phyloP scores from a whole-genome alignment of 2,797 vertebrate genomes.

The Arnoldichthys spilopterus region DNA sequence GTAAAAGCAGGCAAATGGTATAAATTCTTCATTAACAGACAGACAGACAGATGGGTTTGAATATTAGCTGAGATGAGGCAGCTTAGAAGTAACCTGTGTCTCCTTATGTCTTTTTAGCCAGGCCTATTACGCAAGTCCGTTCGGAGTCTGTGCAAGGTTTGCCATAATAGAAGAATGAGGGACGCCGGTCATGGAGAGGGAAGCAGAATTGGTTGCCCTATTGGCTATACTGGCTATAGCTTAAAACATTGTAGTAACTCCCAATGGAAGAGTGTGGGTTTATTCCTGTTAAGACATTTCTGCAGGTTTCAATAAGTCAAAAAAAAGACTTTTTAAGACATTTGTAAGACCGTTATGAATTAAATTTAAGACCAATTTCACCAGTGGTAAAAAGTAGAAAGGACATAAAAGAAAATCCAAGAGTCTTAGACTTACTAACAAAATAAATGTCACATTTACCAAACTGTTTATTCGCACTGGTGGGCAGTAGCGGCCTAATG shows the following conservation, averaged over 20 bases:
- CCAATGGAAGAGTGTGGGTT: neutral
- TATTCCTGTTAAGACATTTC: neutral
- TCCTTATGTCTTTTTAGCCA: neutral
- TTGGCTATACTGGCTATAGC: constrained; percentile 1
- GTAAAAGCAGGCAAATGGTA: no score
- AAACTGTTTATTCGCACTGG: no score
- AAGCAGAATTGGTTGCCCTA: neutral
- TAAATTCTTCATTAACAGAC: neutral
- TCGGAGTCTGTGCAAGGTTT: neutral
- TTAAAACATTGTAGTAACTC: constrained; percentile 16
- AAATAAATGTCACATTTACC: no score
- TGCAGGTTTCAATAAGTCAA: no score
- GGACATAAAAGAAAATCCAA: no score
- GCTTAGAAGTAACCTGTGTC: neutral
- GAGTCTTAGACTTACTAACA: no score
- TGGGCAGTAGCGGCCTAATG: no score
- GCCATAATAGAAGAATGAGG: neutral
- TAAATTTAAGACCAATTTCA: no score
- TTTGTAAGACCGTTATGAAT: no score
- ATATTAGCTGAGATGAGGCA: neutral
- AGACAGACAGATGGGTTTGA: neutral
- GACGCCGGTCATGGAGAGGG: constrained; percentile 19
- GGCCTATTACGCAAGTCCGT: neutral
- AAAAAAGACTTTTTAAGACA: no score
- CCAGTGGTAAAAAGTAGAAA: no score